Percentiles rank a stretch among this genome's conserved stretches.
Conservation (phyloP, 1,140 invertebrate genomes). For the Drosophila miranda region DNA sequence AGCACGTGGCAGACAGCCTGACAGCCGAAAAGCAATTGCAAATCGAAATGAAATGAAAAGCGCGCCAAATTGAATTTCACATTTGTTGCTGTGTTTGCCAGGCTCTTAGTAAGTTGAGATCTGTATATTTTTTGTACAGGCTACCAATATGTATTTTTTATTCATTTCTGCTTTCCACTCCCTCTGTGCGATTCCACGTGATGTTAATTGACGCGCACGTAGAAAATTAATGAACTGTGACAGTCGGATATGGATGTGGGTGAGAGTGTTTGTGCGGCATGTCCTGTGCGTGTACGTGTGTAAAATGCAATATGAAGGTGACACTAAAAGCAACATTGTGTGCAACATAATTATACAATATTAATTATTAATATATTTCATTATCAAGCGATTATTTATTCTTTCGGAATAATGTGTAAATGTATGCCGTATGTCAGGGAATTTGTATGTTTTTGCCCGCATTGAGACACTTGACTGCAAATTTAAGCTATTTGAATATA, state of each 20-base stretch:
- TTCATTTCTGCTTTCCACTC: neutral
- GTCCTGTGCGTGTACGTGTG: slow-evolving; percentile 3
- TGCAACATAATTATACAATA: slow-evolving; percentile 13
- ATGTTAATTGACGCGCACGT: slow-evolving; percentile 44
- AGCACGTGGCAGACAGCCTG: slow-evolving; percentile 1
- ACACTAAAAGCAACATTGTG: slow-evolving; percentile 26
- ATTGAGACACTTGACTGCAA: too few relatives aligned
- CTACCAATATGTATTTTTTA: slow-evolving; percentile 19
- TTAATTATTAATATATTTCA: slow-evolving; percentile 34
- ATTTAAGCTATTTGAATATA: too few relatives aligned
- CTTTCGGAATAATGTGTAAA: slow-evolving; percentile 20
- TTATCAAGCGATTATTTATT: slow-evolving; percentile 15
- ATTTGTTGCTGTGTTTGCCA: slow-evolving; percentile 20
- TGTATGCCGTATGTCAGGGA: slow-evolving; percentile 13
- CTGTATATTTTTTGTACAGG: slow-evolving; percentile 32
- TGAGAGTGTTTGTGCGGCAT: neutral
- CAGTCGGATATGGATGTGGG: slow-evolving; percentile 12
- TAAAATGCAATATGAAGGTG: slow-evolving; percentile 18
- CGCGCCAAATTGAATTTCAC: slow-evolving; percentile 56
- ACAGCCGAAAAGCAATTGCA: slow-evolving; percentile 6
- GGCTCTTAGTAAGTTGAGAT: slow-evolving; percentile 34
- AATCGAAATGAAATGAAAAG: slow-evolving; percentile 40
- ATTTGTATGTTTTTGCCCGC: neutral
- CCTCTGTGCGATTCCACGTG: slow-evolving; percentile 1
- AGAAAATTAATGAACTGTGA: slow-evolving; percentile 57